Base-by-base conservation (phyloP, 2,888 invertebrate genomes). In the Thereva nobilitata region DNA sequence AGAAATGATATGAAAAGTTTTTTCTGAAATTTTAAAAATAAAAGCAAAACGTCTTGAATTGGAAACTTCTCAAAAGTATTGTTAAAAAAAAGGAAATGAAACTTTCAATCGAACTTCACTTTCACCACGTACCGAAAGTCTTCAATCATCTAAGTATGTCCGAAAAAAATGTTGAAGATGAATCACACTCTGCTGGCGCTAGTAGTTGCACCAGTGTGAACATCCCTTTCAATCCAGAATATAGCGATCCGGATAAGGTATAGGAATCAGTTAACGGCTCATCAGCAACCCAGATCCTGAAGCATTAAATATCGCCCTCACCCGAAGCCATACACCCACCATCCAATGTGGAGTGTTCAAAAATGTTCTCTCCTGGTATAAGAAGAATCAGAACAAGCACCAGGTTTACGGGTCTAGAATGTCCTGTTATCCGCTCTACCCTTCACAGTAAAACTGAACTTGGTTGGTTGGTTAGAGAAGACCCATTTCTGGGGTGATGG, bases 251-350 rank as follows among this genome's bases (percentile, higher is more conserved):
- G 34, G 9, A 38, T 42, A 34, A 45, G 44, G 34, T 37, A 9
- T 45, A 45, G 44, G 12, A 57, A 23, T 45, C 50, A 47, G 61
- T 61, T 61, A 61, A 50, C 61, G 50, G 61, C 41, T 61, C 61
- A 61, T 61, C 61, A 61, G 50, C 61, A 50, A 34, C 49, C 40
- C 9, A 10, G 23, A 23, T 23, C 23, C 23, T 2, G 47, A 41
- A 34, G 61, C 37, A 12, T 59, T 23, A 4, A n/a, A 47, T 61
- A 50, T 40, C 41, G n/a, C 61, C 50, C 38, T 34, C 50, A 40
- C 50, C 37, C 4, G 7, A 10, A 40, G 61, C 34, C 23, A 23
- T 2, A 1, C 23, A 23, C 23, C 23, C 23, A 23, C 23, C 10
- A 40, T 61, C 50, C 50, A 40, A 49, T 59, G 9, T n/a, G 35